These are phyloP conservation scores for Urechis unicinctus DNA, from an alignment of 2,888 invertebrate species.

Conservation along the genomic window DNA sequence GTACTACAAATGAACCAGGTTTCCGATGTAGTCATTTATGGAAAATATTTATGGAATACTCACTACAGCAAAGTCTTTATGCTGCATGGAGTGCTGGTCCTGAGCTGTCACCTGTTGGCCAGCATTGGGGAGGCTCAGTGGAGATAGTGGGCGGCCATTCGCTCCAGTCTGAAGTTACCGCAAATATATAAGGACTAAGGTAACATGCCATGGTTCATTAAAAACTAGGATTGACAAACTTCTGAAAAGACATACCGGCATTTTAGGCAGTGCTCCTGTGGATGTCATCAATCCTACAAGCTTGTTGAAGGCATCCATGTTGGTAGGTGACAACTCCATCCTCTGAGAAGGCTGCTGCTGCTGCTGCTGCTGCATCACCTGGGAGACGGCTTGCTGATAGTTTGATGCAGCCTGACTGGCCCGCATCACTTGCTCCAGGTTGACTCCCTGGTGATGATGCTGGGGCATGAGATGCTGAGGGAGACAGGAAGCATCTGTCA, in stretches of 20 bases:
- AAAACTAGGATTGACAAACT: constrained; percentile 1
- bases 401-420: constrained; percentile 2
- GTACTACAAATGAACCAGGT: too few species aligned
- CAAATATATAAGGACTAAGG: too few species aligned
- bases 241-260: constrained; percentile 12
- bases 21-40: too few species aligned
- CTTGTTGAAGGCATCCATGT: constrained; percentile 47
- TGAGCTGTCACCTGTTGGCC: background rate
- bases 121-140: background rate
- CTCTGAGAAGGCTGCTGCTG: background rate
- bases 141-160: constrained; percentile 11
- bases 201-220: too few species aligned
- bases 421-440: background rate
- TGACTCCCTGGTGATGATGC: constrained; percentile 4
- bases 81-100: constrained; percentile 4
- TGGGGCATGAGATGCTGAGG: constrained; percentile 10
- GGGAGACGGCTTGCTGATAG: constrained; percentile 2
- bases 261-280: constrained; percentile 30
- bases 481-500: constrained; percentile 10
- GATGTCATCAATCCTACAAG: constrained; percentile 42
- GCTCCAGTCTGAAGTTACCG: constrained; percentile 1
- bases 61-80: constrained; percentile 6
- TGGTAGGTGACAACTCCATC: constrained; percentile 10
- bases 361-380: constrained; percentile 8
- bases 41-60: too few species aligned